Base-by-base conservation (phyloP, 2,797 vertebrate genomes). In the Moxostoma hubbsi region DNA sequence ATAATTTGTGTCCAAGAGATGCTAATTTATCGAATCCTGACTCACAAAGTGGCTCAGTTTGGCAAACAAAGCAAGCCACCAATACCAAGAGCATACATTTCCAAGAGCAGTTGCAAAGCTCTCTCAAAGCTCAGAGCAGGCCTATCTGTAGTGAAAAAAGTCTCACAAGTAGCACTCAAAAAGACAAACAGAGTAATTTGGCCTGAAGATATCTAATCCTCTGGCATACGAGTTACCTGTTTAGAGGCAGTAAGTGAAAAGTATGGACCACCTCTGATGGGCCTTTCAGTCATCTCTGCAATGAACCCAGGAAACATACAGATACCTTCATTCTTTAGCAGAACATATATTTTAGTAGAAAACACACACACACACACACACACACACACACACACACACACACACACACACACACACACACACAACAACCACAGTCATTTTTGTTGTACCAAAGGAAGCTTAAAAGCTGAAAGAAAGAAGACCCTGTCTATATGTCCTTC, bases 181-280 rank as follows among this genome's bases (percentile, higher is more conserved):
- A 61, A 61, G 16, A 45, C 75, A 77, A 77, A 77, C 75, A 50
- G 46, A 59, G 47, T 15, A 49, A 12, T 75, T 36, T 55, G 64
- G 50, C 75, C 45, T 74, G 57, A 55, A 67, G 53, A 83, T 82
- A 84, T 61, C 55, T 16, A 75, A 81, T 82, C 64, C 54, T 71
- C 70, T 69, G 58, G 5, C 61, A 79, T 65, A 75, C 54, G 75
- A 80, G 83, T 77, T 82, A 79, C 63, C 79, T 73, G 55, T 73
- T 84, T 75, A 78, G 71, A 73, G 72, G 8, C 16, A 16, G 67
- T 43, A 55, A 76, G 61, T n/a, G 64, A 81, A 81, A 75, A 49
- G 67, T 69, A 63, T 4, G 47, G 58, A 49, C 64, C 45, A 50
- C 53, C 55, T 79, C 71, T 50, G 45, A 73, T 46, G 8, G 24